These are phyloP conservation scores for Poecilus cupreus DNA, from an alignment of 2,888 invertebrate genomes.

Conservation along the genomic window DNA sequence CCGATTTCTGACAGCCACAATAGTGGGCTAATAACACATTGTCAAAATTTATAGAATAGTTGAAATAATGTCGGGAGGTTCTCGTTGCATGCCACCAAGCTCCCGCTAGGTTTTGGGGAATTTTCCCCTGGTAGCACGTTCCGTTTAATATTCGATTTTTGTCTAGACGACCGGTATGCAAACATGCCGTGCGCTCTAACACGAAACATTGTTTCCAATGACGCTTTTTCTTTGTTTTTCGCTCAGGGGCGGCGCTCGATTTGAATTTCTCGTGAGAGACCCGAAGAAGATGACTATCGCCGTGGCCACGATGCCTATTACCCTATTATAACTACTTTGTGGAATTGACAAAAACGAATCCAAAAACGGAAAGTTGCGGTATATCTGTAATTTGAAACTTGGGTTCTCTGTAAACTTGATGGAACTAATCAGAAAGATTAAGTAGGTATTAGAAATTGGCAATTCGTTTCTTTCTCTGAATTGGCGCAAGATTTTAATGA, in stretches of 20 bases:
- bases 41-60: conserved; percentile 54
- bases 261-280: conserved; percentile 53
- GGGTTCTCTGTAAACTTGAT: no score
- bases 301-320: conserved; percentile 22
- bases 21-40: conserved; percentile 49
- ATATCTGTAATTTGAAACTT: background rate
- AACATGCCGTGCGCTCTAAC: conserved; percentile 32
- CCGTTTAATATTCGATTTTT: conserved; percentile 48
- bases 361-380: background rate
- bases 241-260: conserved; percentile 38
- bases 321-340: conserved; percentile 25
- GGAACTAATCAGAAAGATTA: no score
- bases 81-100: no score
- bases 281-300: conserved; percentile 17
- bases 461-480: no score
- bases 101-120: conserved; percentile 42
- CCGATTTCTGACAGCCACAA: conserved; percentile 49
- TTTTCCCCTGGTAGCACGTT: conserved; percentile 29
- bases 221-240: conserved; percentile 50
- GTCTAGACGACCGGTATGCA: conserved; percentile 50
- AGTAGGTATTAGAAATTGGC: no score
- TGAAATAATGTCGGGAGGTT: conserved; percentile 39
- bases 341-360: conserved; percentile 15
- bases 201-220: conserved; percentile 51
- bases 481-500: no score